Conservation (phyloP, 1,140 invertebrate species). For the Trichomalopsis sarcophagae region DNA sequence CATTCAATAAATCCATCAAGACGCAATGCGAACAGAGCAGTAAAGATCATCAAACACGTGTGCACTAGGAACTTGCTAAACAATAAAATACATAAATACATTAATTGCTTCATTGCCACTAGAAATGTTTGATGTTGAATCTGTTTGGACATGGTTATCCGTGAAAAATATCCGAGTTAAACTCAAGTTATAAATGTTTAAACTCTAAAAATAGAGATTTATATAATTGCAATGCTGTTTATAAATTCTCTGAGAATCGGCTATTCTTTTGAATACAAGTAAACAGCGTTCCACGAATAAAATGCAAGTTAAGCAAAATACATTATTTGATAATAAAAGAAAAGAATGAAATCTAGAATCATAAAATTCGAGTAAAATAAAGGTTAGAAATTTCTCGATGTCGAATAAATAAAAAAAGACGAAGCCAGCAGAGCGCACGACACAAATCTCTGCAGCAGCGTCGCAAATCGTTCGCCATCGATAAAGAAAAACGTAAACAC, state of each 20-base stretch:
- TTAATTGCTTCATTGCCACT: conserved; percentile 36
- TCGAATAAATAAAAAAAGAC: background rate
- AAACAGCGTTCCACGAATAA: background rate
- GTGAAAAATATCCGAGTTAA: conserved; percentile 42
- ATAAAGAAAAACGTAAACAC: background rate
- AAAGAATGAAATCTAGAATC: background rate
- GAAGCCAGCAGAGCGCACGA: background rate
- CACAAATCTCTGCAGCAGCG: background rate
- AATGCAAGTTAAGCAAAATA: background rate
- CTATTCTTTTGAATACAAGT: background rate
- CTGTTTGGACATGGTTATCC: conserved; percentile 49
- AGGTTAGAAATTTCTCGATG: background rate
- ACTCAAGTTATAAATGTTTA: conserved; percentile 3
- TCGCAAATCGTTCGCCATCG: background rate
- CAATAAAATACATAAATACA: conserved; percentile 66
- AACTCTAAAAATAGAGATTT: conserved; percentile 40
- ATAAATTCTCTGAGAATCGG: background rate
- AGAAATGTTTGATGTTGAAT: conserved; percentile 54
- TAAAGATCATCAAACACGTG: conserved; percentile 92
- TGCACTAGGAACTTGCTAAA: conserved; percentile 97
- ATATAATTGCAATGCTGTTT: conserved; percentile 18
- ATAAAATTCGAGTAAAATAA: background rate
- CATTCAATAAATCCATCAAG: conserved; percentile 91
- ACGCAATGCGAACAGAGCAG: conserved; percentile 90
- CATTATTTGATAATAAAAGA: background rate